These are phyloP conservation scores for Morelia viridis DNA, from an alignment of 2,797 vertebrate species.

Conservation along the genomic window DNA sequence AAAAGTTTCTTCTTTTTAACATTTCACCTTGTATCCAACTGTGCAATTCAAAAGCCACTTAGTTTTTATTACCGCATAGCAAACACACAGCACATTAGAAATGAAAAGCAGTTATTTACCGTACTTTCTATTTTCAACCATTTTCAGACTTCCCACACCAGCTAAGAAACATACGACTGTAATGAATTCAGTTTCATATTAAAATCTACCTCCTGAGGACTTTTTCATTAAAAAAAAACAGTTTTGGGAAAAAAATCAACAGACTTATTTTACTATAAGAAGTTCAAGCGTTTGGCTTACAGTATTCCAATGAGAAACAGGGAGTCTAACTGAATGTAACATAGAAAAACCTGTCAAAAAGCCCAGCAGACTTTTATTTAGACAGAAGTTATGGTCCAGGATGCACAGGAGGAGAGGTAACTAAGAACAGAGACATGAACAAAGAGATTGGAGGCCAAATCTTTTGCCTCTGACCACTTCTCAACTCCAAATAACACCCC, in stretches of 20 bases:
- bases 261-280: background rate
- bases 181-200: constrained; percentile 30
- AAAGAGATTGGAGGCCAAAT: background rate
- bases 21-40: constrained; percentile 58
- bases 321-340: background rate
- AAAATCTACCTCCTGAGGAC: background rate
- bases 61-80: constrained; percentile 48
- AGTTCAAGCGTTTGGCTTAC: background rate
- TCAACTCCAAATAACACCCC: background rate
- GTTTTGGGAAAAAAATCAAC: background rate
- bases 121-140: constrained; percentile 44
- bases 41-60: constrained; percentile 57
- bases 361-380: background rate
- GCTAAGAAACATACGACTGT: constrained; percentile 34
- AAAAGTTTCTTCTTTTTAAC: constrained; percentile 56
- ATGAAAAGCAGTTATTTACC: constrained; percentile 47
- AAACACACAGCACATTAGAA: constrained; percentile 51
- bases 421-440: background rate
- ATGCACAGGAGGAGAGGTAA: background rate
- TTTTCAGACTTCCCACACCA: constrained; percentile 49
- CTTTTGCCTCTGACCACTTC: background rate
- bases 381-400: background rate
- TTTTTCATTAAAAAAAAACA: background rate
- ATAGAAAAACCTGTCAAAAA: background rate
- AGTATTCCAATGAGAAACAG: background rate